Evolutionary conservation across 2,797 vertebrate genomes (phyloP), one percentile per base, ranked within the genome.

Genomic region (Orientallactaga sibirica): DNA sequence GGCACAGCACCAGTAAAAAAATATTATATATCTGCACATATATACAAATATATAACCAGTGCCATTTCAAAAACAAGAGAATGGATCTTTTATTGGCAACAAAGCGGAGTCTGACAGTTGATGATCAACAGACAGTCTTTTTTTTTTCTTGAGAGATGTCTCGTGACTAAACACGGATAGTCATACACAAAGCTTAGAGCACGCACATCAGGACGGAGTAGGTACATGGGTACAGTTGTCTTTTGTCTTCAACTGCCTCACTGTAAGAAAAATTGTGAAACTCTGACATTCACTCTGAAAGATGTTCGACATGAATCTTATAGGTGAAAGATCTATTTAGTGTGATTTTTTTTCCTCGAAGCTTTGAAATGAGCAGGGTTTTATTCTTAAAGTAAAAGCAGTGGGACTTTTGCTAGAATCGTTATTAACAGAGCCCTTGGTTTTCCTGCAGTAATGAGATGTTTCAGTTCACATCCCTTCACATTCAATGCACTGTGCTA

Each of bases 201-300:
- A 85, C 9, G 9, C 24, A 37, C 78, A 48, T 90, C 7, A 58
- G 41, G 76, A 75, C 41, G 6, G 7, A 90, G n/a, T 5, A 43
- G 41, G n/a, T 37, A 48, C 29, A 48, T 22, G 79, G 48, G 4
- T 55, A 86, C 20, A 37, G 33, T 52, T 43, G 70, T 86, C 76
- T 78, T 90, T 25, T 83, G 68, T 88, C 66, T 88, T 73, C 10
- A 92, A 66, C 29, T 67, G 25, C 58, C 64, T 88, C 74, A 48
- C 87, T 55, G 67, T 61, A 64, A 95, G 82, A 80, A 88, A 91
- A 75, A 87, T 22, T 37, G 3, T 67, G 25, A 91, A 81, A 75
- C 43, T 27, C 2, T 25, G 41, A 71, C 68, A 61, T 94, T 92
- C 87, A 83, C 86, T 94, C 88, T 94, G 55, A 95, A 94, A 83